Evolutionary conservation across 1,140 invertebrate species (phyloP).

Genomic region (Oryzaephilus surinamensis): DNA sequence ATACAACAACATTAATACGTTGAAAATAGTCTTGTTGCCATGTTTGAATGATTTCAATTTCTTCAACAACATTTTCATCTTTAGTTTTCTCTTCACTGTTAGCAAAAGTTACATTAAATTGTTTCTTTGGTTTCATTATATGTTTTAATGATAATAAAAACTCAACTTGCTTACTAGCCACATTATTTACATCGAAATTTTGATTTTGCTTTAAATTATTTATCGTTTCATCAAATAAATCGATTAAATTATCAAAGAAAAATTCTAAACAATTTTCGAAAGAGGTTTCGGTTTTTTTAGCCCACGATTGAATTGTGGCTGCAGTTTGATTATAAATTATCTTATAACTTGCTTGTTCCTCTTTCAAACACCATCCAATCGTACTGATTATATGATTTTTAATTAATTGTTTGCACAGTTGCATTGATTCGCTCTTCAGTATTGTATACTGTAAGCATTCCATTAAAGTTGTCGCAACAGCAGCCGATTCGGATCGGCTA

Average conservation of each 20-base stretch:
- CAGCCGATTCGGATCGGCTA: constrained; percentile 48
- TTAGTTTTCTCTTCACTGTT: constrained; percentile 8
- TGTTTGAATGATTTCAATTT: too few relatives aligned
- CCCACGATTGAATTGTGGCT: constrained; percentile 45
- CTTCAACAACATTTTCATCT: too few relatives aligned
- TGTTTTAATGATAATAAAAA: constrained; percentile 30
- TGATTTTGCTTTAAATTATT: constrained; percentile 17
- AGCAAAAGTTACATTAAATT: constrained; percentile 30
- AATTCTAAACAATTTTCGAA: constrained; percentile 36
- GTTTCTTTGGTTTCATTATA: constrained; percentile 25
- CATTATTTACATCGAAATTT: too few relatives aligned
- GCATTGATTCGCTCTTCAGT: constrained; percentile 35
- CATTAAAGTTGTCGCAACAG: constrained; percentile 50
- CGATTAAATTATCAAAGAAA: constrained; percentile 44
- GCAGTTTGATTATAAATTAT: constrained; percentile 41
- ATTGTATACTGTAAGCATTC: constrained; percentile 60
- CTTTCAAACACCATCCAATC: constrained; percentile 38
- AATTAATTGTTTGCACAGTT: constrained; percentile 36
- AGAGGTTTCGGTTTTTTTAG: constrained; percentile 33
- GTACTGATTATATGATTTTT: constrained; percentile 39
- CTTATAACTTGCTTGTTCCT: constrained; percentile 33
- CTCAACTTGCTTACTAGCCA: constrained; percentile 27
- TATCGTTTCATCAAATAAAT: constrained; percentile 35
- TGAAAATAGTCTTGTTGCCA: too few relatives aligned
- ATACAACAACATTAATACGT: too few relatives aligned